phyloP scores from a whole-genome alignment of 1,140 invertebrate genomes.

The Aphis craccivora region DNA sequence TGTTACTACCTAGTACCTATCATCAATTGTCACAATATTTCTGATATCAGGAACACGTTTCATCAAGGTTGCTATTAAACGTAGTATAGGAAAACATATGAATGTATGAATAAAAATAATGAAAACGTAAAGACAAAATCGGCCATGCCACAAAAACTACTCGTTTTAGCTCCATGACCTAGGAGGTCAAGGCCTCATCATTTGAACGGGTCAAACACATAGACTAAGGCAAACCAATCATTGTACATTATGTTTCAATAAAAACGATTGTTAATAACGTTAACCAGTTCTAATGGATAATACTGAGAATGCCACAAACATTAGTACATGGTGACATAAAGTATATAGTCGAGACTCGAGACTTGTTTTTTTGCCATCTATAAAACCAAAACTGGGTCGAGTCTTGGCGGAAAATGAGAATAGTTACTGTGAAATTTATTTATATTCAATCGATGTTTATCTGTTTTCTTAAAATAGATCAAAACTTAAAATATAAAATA shows the following conservation, averaged over 20 bases:
- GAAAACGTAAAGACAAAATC: conserved; percentile 28
- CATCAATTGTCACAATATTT: not conserved
- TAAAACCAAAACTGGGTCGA: conserved; percentile 40
- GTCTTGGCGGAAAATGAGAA: conserved; percentile 37
- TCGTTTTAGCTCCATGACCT: conserved; percentile 1
- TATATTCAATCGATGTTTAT: conserved; percentile 1
- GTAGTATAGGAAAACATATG: not conserved
- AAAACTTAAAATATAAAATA: not conserved
- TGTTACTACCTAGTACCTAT: not conserved
- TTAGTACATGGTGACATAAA: not conserved
- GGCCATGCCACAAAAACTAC: conserved; percentile 38
- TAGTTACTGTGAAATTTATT: conserved; percentile 1
- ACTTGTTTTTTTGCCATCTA: conserved; percentile 30
- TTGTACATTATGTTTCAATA: conserved; percentile 53
- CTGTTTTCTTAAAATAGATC: not conserved
- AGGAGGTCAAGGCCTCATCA: conserved; percentile 45
- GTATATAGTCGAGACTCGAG: not conserved
- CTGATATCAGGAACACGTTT: not conserved
- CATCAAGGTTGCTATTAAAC: not conserved
- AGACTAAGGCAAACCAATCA: conserved; percentile 17
- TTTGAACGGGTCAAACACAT: conserved; percentile 47
- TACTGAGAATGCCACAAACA: conserved; percentile 2
- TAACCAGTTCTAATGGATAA: conserved; percentile 52
- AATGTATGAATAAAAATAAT: not conserved
- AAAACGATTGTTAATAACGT: conserved; percentile 49